A percentile compares a stretch with the other conserved stretches of the same genome.
Evolutionary conservation across 2,113 vertebrate species (phyloP).

Genomic region (Turdus rufiventris): DNA sequence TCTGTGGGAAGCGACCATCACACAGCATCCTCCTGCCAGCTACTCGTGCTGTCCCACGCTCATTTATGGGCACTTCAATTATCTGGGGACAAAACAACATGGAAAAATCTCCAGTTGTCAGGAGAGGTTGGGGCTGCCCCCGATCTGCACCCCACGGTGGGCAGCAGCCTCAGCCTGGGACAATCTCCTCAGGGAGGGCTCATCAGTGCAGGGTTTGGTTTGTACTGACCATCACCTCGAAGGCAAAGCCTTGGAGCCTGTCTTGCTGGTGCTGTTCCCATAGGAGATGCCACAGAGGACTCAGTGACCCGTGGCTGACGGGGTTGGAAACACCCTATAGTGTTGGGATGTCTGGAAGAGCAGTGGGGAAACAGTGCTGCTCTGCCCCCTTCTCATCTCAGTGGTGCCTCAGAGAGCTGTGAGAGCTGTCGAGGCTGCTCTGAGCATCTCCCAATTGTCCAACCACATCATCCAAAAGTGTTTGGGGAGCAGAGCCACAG

Average conservation of each 20-base stretch:
- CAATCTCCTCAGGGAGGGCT: neutral
- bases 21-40: neutral
- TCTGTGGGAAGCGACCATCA: neutral
- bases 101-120: neutral
- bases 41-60: fast-evolving
- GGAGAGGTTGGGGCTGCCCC: neutral
- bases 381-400: neutral
- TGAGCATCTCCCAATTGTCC: neutral
- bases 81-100: neutral
- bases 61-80: neutral
- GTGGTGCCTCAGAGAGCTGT: neutral
- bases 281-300: neutral
- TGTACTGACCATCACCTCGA: neutral
- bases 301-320: fast-evolving
- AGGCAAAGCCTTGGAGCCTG: neutral
- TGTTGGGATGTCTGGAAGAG: neutral
- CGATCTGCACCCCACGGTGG: fast-evolving
- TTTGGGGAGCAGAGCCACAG: neutral
- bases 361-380: neutral
- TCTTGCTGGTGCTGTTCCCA: neutral
- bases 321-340: neutral
- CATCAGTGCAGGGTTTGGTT: neutral
- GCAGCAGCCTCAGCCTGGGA: neutral
- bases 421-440: neutral
- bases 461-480: neutral